Evolutionary conservation across 2,113 vertebrate genomes (phyloP).

Genomic region (Laticauda laticaudata): DNA sequence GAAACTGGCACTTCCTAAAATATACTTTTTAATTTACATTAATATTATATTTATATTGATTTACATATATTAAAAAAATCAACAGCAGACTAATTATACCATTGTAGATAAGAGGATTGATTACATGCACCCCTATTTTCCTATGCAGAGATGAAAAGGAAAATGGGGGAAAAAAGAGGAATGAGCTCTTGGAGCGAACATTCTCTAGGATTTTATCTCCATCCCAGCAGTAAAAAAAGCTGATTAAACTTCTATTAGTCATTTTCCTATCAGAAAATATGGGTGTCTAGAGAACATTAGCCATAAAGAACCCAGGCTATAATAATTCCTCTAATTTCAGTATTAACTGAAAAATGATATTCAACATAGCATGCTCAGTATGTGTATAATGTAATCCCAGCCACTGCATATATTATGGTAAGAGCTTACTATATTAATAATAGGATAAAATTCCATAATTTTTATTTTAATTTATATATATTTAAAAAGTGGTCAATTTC

Average conservation of each 20-base stretch:
- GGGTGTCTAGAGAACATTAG: neutral
- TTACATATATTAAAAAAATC: neutral
- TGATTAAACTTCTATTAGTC: neutral
- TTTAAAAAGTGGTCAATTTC: neutral
- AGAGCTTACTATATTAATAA: neutral
- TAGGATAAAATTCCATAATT: neutral
- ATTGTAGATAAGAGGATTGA: neutral
- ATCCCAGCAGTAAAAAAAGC: neutral
- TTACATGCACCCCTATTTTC: neutral
- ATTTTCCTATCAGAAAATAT: neutral
- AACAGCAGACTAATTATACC: neutral
- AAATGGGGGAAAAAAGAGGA: neutral
- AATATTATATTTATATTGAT: neutral
- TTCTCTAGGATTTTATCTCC: neutral
- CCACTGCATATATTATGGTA: neutral
- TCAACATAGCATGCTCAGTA: neutral
- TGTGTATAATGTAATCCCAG: neutral
- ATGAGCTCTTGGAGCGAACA: neutral
- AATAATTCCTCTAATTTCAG: neutral
- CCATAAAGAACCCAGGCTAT: neutral
- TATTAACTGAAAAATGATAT: neutral
- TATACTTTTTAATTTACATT: neutral
- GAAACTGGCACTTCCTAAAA: neutral
- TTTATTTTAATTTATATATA: neutral
- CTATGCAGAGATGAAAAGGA: neutral